A percentile compares a stretch with the other conserved stretches of the same genome.
These are phyloP conservation scores for Aspidapion aeneum DNA, from an alignment of 2,888 invertebrate genomes.

Conservation along the genomic window DNA sequence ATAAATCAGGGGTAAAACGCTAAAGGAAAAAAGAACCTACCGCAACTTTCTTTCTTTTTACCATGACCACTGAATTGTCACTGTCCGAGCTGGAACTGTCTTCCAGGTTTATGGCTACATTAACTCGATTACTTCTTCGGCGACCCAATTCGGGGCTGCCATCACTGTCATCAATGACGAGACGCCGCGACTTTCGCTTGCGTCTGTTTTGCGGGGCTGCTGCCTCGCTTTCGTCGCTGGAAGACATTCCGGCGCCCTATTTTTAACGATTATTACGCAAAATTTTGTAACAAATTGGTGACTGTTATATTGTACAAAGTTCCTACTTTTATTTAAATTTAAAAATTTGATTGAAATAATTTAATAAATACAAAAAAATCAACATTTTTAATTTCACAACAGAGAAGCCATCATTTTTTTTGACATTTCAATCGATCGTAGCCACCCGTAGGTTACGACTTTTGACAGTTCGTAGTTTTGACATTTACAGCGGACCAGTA, in stretches of 20 bases:
- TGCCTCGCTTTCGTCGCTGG: constrained; percentile 42
- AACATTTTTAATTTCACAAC: constrained; percentile 5
- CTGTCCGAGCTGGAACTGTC: constrained; percentile 36
- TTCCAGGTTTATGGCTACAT: constrained; percentile 14
- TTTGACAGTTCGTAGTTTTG: constrained; percentile 7
- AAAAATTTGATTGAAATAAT: background rate
- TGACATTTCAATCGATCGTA: constrained; percentile 9
- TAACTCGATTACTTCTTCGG: constrained; percentile 10
- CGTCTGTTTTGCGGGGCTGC: constrained; percentile 36
- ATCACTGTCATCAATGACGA: constrained; percentile 34
- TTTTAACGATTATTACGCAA: background rate
- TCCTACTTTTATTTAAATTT: background rate
- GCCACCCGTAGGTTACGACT: background rate
- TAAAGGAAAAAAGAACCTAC: too few relatives aligned
- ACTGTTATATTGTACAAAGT: too few relatives aligned
- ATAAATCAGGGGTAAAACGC: too few relatives aligned
- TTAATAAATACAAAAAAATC: background rate
- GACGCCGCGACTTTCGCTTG: constrained; percentile 33
- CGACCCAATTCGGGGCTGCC: constrained; percentile 24
- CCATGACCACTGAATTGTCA: constrained; percentile 29
- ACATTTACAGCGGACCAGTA: too few relatives aligned
- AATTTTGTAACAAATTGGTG: background rate
- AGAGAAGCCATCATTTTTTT: constrained; percentile 18
- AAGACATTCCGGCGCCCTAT: background rate
- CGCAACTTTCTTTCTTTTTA: constrained; percentile 28